These are phyloP conservation scores for Rhinopomastus cyanomelas DNA, from an alignment of 2,113 vertebrate genomes.

Conservation along the genomic window DNA sequence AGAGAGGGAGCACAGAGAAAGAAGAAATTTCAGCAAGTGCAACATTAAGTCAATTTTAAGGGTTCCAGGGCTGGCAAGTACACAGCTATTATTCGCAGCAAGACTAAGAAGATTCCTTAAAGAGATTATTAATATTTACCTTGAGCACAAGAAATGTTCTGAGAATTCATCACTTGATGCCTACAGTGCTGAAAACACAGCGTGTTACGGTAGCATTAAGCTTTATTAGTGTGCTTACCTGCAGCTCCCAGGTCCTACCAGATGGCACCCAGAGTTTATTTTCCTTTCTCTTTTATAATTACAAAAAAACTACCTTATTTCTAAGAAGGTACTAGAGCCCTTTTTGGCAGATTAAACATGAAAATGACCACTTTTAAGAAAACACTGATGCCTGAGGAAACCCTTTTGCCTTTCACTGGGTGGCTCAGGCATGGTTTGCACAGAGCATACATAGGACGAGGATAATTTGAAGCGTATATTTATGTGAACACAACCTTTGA, in stretches of 20 bases:
- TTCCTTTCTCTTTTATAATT: neutral
- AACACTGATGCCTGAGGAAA: neutral
- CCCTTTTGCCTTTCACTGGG: neutral
- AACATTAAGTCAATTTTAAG: neutral
- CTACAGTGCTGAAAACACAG: conserved; percentile 49
- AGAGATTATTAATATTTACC: conserved; percentile 47
- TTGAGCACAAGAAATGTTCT: conserved; percentile 20
- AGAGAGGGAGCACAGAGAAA: neutral
- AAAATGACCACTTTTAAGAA: neutral
- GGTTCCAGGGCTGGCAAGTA: neutral
- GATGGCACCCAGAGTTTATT: conserved; percentile 23
- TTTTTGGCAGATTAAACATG: neutral
- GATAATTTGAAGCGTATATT: neutral
- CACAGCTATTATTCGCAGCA: conserved; percentile 8
- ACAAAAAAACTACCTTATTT: neutral
- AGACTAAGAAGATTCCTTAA: conserved; percentile 16
- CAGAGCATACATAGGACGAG: neutral
- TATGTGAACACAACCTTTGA: conserved; percentile 35
- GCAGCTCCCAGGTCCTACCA: conserved; percentile 42
- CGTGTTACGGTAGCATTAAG: conserved; percentile 15
- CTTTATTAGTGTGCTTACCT: conserved; percentile 55
- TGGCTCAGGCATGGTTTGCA: neutral
- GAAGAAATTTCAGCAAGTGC: neutral
- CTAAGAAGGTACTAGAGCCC: neutral
- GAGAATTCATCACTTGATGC: conserved; percentile 43